Evolutionary conservation across 2,888 invertebrate species (phyloP).

Genomic region (Tenthredo amoena): DNA sequence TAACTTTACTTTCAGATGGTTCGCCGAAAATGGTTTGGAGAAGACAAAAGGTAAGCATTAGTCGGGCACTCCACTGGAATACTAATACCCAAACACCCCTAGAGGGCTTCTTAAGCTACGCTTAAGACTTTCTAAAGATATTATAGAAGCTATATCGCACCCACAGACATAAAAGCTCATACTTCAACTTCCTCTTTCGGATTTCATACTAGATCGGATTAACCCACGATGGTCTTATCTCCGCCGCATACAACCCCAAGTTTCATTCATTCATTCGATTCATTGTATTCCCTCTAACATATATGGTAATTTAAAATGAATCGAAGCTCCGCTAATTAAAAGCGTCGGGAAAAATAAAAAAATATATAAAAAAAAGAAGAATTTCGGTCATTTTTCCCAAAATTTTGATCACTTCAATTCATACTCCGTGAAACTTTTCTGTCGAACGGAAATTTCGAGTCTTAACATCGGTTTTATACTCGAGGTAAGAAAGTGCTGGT

Average conservation of each 20-base stretch:
- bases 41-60: constrained; percentile 71
- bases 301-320: not conserved
- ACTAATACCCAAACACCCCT: constrained; percentile 63
- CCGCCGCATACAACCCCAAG: not conserved
- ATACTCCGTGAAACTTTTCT: no score
- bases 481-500: constrained; percentile 9
- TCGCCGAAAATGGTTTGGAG: constrained; percentile 44
- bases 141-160: not conserved
- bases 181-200: not conserved
- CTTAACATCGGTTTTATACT: constrained; percentile 8
- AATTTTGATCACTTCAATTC: no score
- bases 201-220: not conserved
- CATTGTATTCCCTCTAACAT: not conserved
- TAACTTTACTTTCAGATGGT: constrained; percentile 36
- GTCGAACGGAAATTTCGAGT: not conserved
- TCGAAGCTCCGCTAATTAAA: not conserved
- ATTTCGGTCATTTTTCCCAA: not conserved
- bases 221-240: not conserved
- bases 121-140: constrained; percentile 39
- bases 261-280: not conserved
- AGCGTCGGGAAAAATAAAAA: no score
- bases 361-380: not conserved
- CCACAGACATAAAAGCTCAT: not conserved
- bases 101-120: constrained; percentile 34
- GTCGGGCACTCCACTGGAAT: constrained; percentile 66